Base-by-base conservation (phyloP, 1,140 invertebrate species). In the Papilio aristodemus region DNA sequence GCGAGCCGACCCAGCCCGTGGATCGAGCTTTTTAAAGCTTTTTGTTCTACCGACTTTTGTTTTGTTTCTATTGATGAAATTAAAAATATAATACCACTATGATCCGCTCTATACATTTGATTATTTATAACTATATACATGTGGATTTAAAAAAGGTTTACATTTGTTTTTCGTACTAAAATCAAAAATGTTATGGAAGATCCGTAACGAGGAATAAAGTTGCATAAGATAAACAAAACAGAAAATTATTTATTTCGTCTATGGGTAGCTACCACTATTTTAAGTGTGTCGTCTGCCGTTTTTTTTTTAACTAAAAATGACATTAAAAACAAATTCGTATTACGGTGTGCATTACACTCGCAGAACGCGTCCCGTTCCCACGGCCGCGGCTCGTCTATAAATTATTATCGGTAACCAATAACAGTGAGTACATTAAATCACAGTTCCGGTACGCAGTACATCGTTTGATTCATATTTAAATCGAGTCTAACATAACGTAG, bases 391-490 rank as follows among this genome's bases (percentile, higher is more conserved):
- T 76, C 70, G 75, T 87, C 86, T 85, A 89, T 54, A 54, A 54
- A 54, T 54, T 54, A 89, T 87, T 84, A 83, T 78, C 75, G 70
- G 73, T 74, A 83, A 83, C 81, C 85, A 86, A 89, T 89, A 89
- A 80, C 81, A 79, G 62, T 80, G 84, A 86, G 75, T 85, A 76
- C 69, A 83, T 85, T 89, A 87, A 86, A 88, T 87, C 83, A 83
- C 60, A 77, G 79, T 80, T 82, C 80, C 79, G 76, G 83, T 80
- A 80, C 69, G 68, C 68, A 75, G 73, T 77, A 79, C 79, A 57
- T 66, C 74, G 68, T 69, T 77, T 77, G 73, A 70, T 74, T 81
- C 74, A 76, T 79, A 76, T 77, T 82, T 74, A 79, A 76, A 80
- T 80, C 68, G 57, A 60, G 50, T 68, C 58, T 71, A 38, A 67